Evolutionary conservation across 2,113 vertebrate genomes (phyloP), one percentile per base, ranked within the genome.

Genomic region (Brachyhypopomus gauderio): DNA sequence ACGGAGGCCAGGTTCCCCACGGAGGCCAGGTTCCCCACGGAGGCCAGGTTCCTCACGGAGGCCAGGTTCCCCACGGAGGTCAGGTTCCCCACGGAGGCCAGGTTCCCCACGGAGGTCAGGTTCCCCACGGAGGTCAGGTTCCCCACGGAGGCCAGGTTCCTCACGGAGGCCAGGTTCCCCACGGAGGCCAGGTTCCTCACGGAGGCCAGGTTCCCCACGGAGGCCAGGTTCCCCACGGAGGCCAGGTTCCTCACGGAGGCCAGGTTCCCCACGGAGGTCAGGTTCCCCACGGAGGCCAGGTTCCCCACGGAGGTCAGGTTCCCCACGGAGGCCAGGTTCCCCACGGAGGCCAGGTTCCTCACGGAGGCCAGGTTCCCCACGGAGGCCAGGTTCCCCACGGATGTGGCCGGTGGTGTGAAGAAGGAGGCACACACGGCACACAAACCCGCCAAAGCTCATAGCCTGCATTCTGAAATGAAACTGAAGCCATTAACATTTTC

Each of bases 101-200:
- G 75, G 85, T 88, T 88, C 80, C 81, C 88, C 87, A 84, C 82
- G 36, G 66, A 70, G 82, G 88, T 86, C 88, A 84, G 75, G 85
- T 88, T 88, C 80, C 81, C 88, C 87, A 84, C 82, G 36, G 66
- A 70, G 82, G 88, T 86, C 88, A 84, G 75, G 85, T 88, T 88
- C 80, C 81, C 88, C 87, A 84, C 82, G 36, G 66, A 70, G n/a
- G n/a, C n/a, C n/a, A n/a, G n/a, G n/a, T n/a, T n/a, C n/a, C n/a
- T n/a, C n/a, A n/a, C n/a, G n/a, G 88, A 84, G 82, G 88, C 87
- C 88, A 84, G 75, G 85, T 88, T 88, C 80, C 81, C 88, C 87
- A 84, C 82, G 36, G 66, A 70, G n/a, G n/a, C n/a, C n/a, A n/a
- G n/a, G n/a, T n/a, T n/a, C n/a, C n/a, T n/a, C n/a, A n/a, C n/a